Evolutionary conservation across 2,797 vertebrate species (phyloP).

Genomic region (Coccyzus lansbergi): DNA sequence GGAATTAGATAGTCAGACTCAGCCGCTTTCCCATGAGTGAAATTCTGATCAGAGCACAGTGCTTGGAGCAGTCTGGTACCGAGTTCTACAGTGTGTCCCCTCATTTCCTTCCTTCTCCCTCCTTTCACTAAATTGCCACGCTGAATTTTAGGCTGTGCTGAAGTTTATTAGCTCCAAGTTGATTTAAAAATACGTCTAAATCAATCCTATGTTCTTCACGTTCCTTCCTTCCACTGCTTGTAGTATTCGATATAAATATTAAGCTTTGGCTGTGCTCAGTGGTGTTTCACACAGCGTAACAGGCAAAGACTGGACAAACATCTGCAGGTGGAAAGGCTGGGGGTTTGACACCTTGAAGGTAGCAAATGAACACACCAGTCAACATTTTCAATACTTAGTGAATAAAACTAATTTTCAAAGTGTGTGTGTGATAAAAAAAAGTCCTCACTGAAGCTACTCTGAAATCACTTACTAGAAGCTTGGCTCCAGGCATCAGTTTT

Average conservation of each 20-base stretch:
- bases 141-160: neutral
- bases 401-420: neutral
- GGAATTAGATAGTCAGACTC: neutral
- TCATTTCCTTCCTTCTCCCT: neutral
- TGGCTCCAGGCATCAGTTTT: neutral
- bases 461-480: neutral
- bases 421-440: neutral
- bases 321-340: neutral
- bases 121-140: neutral
- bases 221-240: neutral
- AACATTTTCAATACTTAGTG: neutral
- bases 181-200: neutral
- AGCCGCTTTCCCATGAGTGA: neutral
- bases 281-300: neutral
- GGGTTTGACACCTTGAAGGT: neutral
- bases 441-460: neutral
- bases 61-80: neutral
- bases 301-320: neutral
- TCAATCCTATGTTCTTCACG: neutral
- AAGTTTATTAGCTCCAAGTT: neutral
- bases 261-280: neutral
- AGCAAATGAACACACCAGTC: neutral
- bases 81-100: neutral
- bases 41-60: neutral
- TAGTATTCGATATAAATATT: neutral